Base-by-base conservation (phyloP, 2,797 vertebrate species). In the Limnodromus scolopaceus region DNA sequence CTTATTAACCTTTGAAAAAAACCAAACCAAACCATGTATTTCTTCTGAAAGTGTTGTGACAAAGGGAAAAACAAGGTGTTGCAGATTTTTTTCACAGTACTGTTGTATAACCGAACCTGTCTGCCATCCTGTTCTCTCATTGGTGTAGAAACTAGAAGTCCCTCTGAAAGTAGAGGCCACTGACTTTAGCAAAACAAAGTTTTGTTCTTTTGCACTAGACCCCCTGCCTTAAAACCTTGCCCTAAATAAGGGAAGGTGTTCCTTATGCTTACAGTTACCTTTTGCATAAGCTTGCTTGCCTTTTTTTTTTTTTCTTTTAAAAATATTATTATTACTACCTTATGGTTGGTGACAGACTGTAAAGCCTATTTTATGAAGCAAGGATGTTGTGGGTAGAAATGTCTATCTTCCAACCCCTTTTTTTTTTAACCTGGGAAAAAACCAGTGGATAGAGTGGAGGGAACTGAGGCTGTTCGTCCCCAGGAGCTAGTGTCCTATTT, bases 1-100 rank as follows among this genome's bases (percentile, higher is more conserved):
- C 87, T 82, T 94, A 57, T 80, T 96, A 95, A 78, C 38, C 38
- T 94, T 79, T 49, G 27, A 41, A 83, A 83, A 76, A 45, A 81
- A 10, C 2, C 34, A 28, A 39, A 39, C 25, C 23, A 45, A 32
- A 3, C 28, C 8, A 9, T 25, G 8, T 69, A 39, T 92, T 91
- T 93, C 13, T 81, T 81, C 30, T 68, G 11, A 89, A 94, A 86
- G 48, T 23, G 4, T 34, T 60, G 19, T 38, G 14, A 45, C 34
- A 49, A 53, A 68, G 30, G 32, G 45, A 71, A n/a, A n/a, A 57
- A 66, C 4, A 8, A 2, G 2, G 36, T 55, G 32, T 46, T 84
- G 49, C 24, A 0, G 43, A 6, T 13, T 49, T 65, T 65, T 74
- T 51, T 77, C 45, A 22, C 15, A 32, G 45, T 55, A 19, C 22